Base-by-base conservation (phyloP, 37 sponge, comb jelly and placozoan genomes). In the Hexactinellida sp. region DNA sequence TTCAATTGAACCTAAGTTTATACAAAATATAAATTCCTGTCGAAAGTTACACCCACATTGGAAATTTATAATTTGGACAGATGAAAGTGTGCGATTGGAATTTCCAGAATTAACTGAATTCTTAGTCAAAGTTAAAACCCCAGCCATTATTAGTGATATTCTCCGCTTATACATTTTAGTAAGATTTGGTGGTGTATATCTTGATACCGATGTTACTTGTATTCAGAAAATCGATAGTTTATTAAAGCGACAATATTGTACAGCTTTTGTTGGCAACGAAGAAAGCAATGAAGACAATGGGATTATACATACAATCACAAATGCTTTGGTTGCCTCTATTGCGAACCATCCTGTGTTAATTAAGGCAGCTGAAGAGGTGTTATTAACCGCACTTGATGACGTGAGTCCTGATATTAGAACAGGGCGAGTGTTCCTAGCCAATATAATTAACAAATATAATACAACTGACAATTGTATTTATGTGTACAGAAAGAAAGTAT, bases 391-490 rank as follows among this genome's bases (percentile, higher is more conserved):
- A 63, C 76, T 63, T 10, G 30, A n/a, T n/a, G 76, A 63, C 30
- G 76, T 63, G 32, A 25, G 28, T 25, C 76, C 76, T 25, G 76
- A 63, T n/a, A 63, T 63, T 7, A 63, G 13, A 63, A 63, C 76
- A 25, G 76, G 76, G 5, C 76, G 76, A 21, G 76, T 63, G 3
- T 63, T 63, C 34, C 30, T 63, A 63, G 76, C 76, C 5, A 63
- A 63, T n/a, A 63, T 63, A 32, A 63, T 63, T 63, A 63, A 63
- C 21, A 63, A n/a, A 23, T 63, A 63, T 63, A 63, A 63, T n/a
- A 63, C 28, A n/a, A 47, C 52, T 9, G 21, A 10, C 21, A 28
- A 63, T 28, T 63, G 76, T 63, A 63, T 63, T 28, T 63, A 63
- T 63, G 76, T 63, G 1, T 63, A 63, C 13, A 63, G 76, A 23